phyloP scores from a whole-genome alignment of 2,888 invertebrate species.

The Hydraecia micacea region DNA sequence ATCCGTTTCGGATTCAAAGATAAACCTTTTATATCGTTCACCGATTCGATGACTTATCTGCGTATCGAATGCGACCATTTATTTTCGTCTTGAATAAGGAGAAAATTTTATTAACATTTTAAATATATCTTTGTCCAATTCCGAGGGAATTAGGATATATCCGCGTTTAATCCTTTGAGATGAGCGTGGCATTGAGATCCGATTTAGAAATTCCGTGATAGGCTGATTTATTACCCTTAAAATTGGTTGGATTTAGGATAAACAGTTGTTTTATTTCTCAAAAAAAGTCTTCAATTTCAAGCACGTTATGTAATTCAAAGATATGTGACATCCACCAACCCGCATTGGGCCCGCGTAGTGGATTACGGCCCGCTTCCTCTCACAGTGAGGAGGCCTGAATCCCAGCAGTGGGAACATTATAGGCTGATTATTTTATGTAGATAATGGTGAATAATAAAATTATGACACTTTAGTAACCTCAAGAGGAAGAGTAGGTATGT shows the following conservation, averaged over 20 bases:
- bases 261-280: not conserved
- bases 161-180: constrained; percentile 29
- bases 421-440: not conserved
- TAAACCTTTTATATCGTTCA: constrained; percentile 13
- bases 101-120: constrained; percentile 32
- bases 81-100: constrained; percentile 31
- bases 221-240: constrained; percentile 15
- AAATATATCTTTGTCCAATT: constrained; percentile 32
- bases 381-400: not conserved
- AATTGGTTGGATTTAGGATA: constrained; percentile 3
- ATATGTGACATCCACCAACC: not conserved
- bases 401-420: not conserved
- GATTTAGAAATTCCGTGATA: not conserved
- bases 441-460: not conserved
- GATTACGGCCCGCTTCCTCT: not conserved
- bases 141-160: constrained; percentile 27
- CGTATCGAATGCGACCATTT: constrained; percentile 41
- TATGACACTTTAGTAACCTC: not conserved
- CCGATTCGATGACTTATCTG: constrained; percentile 26
- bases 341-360: not conserved
- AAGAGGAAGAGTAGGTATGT: not conserved
- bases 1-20: constrained; percentile 18
- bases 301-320: not conserved
- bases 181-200: constrained; percentile 18
- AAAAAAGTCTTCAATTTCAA: not conserved